Percentiles rank a stretch among this genome's conserved stretches.
Evolutionary conservation across 2,888 invertebrate genomes (phyloP).

Genomic region (Opisthograptis luteolata): DNA sequence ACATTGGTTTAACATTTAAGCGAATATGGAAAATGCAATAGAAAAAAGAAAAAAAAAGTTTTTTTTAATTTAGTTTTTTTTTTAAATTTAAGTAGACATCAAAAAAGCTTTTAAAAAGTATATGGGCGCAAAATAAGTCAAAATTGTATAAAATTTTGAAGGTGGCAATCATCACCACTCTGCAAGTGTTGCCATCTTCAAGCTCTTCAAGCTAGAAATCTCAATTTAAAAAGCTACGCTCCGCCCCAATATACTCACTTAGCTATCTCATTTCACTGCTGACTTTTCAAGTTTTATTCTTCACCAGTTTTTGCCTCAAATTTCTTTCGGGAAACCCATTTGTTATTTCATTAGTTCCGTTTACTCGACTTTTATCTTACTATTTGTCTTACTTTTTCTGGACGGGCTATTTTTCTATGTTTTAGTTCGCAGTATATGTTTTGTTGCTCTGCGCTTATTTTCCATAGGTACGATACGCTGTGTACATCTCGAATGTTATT

Average conservation of each 20-base stretch:
- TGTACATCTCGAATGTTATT: too few species aligned
- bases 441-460: background rate
- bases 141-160: too few species aligned
- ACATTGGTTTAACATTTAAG: too few species aligned
- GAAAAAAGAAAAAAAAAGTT: too few species aligned
- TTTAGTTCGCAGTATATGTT: background rate
- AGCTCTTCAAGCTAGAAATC: background rate
- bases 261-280: slow-evolving; percentile 4
- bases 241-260: slow-evolving; percentile 1
- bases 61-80: too few species aligned
- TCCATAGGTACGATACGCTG: background rate
- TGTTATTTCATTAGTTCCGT: slow-evolving; percentile 39
- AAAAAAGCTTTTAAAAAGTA: too few species aligned
- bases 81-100: too few species aligned
- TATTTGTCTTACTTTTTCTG: slow-evolving; percentile 30
- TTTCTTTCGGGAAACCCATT: slow-evolving; percentile 25
- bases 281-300: slow-evolving; percentile 23
- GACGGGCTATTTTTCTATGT: slow-evolving; percentile 3
- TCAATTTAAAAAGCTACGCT: background rate
- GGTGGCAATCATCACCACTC: too few species aligned
- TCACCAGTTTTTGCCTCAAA: slow-evolving; percentile 18
- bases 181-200: too few species aligned
- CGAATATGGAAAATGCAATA: too few species aligned
- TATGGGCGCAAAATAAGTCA: too few species aligned
- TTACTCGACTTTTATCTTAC: slow-evolving; percentile 33